phyloP scores from a whole-genome alignment of 1,140 invertebrate genomes.

The Drosophila micromelanica region DNA sequence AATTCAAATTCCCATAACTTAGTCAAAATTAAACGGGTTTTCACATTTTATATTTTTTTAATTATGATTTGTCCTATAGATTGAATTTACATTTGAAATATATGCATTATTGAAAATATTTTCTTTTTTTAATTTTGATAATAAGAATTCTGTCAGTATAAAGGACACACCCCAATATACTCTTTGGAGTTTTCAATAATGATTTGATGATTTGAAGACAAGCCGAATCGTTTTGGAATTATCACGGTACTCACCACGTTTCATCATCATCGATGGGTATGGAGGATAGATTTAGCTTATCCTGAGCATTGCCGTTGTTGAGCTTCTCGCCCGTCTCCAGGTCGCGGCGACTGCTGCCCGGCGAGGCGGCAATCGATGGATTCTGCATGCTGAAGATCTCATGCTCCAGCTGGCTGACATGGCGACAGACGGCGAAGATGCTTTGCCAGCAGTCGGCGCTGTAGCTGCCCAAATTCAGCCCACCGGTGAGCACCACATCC shows the following conservation, averaged over 20 bases:
- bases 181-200: too few relatives aligned
- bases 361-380: conserved; percentile 82
- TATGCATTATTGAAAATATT: too few relatives aligned
- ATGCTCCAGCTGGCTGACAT: conserved; percentile 95
- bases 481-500: conserved; percentile 90
- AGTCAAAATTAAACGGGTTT: too few relatives aligned
- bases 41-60: too few relatives aligned
- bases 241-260: conserved; percentile 86
- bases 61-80: too few relatives aligned
- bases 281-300: conserved; percentile 84
- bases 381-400: conserved; percentile 91
- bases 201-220: background rate
- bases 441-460: conserved; percentile 96
- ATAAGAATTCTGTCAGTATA: too few relatives aligned
- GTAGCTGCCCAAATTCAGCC: conserved; percentile 95
- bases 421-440: conserved; percentile 95
- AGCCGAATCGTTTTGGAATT: background rate
- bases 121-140: too few relatives aligned
- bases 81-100: too few relatives aligned
- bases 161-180: too few relatives aligned
- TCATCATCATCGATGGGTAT: conserved; percentile 88
- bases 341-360: conserved; percentile 83
- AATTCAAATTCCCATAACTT: too few relatives aligned
- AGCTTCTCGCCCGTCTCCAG: conserved; percentile 84
- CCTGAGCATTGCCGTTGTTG: conserved; percentile 74